phyloP scores from a whole-genome alignment of 2,797 vertebrate genomes.

The Australoheros facetus region DNA sequence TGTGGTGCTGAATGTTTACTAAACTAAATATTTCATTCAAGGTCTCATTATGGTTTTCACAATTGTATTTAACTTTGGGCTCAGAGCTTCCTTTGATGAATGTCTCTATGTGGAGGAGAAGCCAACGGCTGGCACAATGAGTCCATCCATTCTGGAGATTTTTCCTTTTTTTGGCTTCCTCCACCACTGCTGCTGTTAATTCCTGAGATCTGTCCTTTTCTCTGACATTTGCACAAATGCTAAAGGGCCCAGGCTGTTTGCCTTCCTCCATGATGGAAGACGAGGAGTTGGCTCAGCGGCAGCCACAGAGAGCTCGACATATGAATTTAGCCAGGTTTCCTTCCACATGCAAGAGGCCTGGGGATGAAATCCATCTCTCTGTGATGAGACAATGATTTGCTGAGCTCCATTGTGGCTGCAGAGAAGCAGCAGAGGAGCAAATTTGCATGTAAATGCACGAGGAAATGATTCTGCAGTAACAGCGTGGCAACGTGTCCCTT shows the following conservation, averaged over 20 bases:
- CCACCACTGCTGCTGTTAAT: slow-evolving; percentile 43
- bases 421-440: slow-evolving; percentile 58
- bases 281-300: slow-evolving; percentile 39
- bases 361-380: slow-evolving; percentile 74
- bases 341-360: slow-evolving; percentile 34
- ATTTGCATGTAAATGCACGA: slow-evolving; percentile 78
- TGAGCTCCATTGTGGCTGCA: slow-evolving; percentile 67
- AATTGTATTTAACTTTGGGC: slow-evolving; percentile 13
- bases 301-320: slow-evolving; percentile 48
- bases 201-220: slow-evolving; percentile 67
- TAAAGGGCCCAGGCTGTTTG: slow-evolving; percentile 65
- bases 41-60: slow-evolving; percentile 3
- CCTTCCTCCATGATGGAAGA: slow-evolving; percentile 61
- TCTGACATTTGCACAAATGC: slow-evolving; percentile 74
- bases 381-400: slow-evolving; percentile 78
- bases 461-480: slow-evolving; percentile 67
- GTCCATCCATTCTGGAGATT: slow-evolving; percentile 15
- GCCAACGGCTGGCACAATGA: slow-evolving; percentile 12
- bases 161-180: slow-evolving; percentile 10
- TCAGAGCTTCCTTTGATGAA: slow-evolving; percentile 15
- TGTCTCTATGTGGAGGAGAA: neutral
- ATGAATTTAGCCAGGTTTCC: slow-evolving; percentile 54
- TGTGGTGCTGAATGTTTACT: neutral
- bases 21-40: neutral
- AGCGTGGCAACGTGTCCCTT: slow-evolving; percentile 34